Conservation (phyloP, 2,888 invertebrate genomes). For the Trichogramma evanescens region DNA sequence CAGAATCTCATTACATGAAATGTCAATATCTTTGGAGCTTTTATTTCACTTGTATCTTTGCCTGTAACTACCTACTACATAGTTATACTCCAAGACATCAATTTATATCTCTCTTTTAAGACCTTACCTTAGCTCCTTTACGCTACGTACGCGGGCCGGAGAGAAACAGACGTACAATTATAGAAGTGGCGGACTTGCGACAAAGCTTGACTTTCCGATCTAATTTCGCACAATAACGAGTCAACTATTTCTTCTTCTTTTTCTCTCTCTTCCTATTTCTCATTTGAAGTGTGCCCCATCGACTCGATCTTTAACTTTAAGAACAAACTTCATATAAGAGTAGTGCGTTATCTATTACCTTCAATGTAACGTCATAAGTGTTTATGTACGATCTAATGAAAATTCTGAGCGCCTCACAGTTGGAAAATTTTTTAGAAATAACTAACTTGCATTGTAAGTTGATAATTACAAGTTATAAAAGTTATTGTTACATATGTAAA, state of each 20-base stretch:
- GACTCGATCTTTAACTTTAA: no score
- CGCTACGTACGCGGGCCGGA: not conserved
- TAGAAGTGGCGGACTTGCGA: constrained; percentile 8
- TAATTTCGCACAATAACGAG: constrained; percentile 11
- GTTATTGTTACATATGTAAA: no score
- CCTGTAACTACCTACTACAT: not conserved
- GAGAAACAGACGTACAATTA: constrained; percentile 11
- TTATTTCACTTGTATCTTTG: not conserved
- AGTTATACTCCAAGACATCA: not conserved
- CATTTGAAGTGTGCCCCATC: not conserved
- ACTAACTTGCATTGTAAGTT: no score
- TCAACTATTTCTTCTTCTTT: constrained; percentile 6
- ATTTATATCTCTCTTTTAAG: not conserved
- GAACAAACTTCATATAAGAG: constrained; percentile 14
- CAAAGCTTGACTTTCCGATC: constrained; percentile 13
- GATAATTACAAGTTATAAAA: no score
- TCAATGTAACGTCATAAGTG: constrained; percentile 16
- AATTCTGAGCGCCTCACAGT: not conserved
- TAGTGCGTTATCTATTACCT: not conserved
- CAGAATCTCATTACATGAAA: no score
- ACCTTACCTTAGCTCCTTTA: not conserved
- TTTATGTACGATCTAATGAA: constrained; percentile 6
- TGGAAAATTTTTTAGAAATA: no score
- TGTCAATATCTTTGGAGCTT: no score
- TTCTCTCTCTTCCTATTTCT: not conserved